Percentiles rank a stretch among this genome's conserved stretches.
These are phyloP conservation scores for Laothoe populi DNA, from an alignment of 2,888 invertebrate genomes.

Conservation along the genomic window DNA sequence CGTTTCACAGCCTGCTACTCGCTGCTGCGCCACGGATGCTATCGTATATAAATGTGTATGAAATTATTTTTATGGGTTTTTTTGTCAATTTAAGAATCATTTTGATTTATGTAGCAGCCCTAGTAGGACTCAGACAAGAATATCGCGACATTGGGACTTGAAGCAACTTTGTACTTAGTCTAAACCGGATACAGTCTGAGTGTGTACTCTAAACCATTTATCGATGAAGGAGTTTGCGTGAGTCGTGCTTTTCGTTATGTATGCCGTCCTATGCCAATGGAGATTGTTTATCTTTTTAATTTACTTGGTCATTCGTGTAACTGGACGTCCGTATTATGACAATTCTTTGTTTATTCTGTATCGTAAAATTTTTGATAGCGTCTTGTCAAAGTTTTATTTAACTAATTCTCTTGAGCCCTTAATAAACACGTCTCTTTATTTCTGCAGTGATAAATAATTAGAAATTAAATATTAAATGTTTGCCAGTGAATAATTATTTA, in stretches of 20 bases:
- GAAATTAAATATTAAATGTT: too few species aligned
- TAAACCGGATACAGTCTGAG: slow-evolving; percentile 31
- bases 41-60: too few species aligned
- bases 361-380: not conserved
- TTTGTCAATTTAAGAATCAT: not conserved
- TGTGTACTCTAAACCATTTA: slow-evolving; percentile 29
- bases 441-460: too few species aligned
- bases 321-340: slow-evolving; percentile 18
- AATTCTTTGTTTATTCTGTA: not conserved
- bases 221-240: slow-evolving; percentile 27
- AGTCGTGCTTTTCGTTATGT: slow-evolving; percentile 31
- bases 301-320: slow-evolving; percentile 27
- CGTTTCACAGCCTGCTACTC: too few species aligned
- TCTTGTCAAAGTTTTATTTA: not conserved
- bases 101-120: not conserved
- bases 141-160: slow-evolving; percentile 31
- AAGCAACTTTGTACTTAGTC: slow-evolving; percentile 28
- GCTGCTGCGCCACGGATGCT: too few species aligned
- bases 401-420: too few species aligned
- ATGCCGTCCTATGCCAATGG: slow-evolving; percentile 24
- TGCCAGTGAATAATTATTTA: too few species aligned
- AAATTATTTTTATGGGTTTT: too few species aligned
- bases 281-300: slow-evolving; percentile 29
- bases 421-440: too few species aligned
- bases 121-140: slow-evolving; percentile 42